phyloP scores from a whole-genome alignment of 2,113 vertebrate genomes.

The Prolemur simus region DNA sequence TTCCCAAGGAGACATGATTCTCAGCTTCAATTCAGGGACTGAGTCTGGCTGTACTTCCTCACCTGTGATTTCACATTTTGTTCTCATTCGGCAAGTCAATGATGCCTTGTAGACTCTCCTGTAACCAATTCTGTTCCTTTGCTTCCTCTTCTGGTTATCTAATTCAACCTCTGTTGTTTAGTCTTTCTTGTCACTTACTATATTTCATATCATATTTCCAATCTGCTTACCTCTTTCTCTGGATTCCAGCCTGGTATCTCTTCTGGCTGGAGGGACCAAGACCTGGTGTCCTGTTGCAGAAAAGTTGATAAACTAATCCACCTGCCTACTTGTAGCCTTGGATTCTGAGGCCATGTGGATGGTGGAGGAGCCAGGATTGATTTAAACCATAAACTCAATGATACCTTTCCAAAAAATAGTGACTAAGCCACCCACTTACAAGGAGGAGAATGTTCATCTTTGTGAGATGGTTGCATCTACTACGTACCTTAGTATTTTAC shows the following conservation, averaged over 20 bases:
- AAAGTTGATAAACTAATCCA: neutral
- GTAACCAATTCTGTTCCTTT: neutral
- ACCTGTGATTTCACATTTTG: neutral
- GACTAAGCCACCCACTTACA: neutral
- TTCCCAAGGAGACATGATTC: neutral
- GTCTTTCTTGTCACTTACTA: neutral
- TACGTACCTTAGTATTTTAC: neutral
- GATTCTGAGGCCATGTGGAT: neutral
- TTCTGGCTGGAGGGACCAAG: neutral
- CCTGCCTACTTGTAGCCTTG: neutral
- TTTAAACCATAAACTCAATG: neutral
- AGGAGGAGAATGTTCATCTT: neutral
- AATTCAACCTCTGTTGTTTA: neutral
- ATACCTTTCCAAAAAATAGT: neutral
- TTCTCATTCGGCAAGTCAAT: neutral
- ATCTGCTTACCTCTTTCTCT: neutral
- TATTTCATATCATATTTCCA: neutral
- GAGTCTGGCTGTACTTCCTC: neutral
- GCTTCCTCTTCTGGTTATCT: neutral
- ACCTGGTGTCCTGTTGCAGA: neutral
- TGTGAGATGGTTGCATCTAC: neutral
- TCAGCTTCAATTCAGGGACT: neutral
- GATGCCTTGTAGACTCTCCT: neutral
- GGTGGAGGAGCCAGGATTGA: neutral
- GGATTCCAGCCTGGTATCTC: neutral